phyloP scores from a whole-genome alignment of 2,888 invertebrate species.

The Diplazon laetatorius region DNA sequence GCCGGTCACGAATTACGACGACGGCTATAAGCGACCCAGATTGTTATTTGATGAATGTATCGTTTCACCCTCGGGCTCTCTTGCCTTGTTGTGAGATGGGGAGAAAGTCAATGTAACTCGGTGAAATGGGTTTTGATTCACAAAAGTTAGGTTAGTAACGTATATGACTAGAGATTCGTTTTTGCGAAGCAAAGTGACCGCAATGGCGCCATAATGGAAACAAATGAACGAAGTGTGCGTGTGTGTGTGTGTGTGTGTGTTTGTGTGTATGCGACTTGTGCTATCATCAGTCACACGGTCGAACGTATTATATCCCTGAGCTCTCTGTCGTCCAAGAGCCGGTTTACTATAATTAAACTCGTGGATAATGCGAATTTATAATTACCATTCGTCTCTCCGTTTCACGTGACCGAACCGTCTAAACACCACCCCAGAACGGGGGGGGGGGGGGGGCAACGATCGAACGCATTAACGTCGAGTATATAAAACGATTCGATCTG shows the following conservation, averaged over 20 bases:
- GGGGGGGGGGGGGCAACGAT: conserved; percentile 2
- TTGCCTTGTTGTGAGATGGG: conserved; percentile 16
- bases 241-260: conserved; percentile 15
- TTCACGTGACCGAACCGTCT: conserved; percentile 56
- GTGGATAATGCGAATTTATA: conserved; percentile 65
- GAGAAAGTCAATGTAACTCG: neutral
- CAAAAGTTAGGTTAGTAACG: conserved; percentile 40
- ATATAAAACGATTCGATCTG: conserved; percentile 61
- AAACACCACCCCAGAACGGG: conserved; percentile 36
- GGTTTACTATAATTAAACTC: conserved; percentile 65
- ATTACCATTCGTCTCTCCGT: conserved; percentile 57
- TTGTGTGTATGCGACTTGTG: conserved; percentile 23
- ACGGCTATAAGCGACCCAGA: conserved; percentile 34
- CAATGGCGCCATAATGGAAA: conserved; percentile 60
- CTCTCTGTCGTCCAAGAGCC: conserved; percentile 44
- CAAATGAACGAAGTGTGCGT: conserved; percentile 37
- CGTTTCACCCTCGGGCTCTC: conserved; percentile 9
- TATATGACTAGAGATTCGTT: conserved; percentile 43
- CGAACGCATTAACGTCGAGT: conserved; percentile 39
- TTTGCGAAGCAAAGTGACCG: conserved; percentile 45
- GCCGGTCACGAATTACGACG: conserved; percentile 10
- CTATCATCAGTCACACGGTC: conserved; percentile 33
- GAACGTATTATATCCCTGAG: conserved; percentile 31
- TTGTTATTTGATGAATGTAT: conserved; percentile 46
- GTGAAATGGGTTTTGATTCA: conserved; percentile 27